Percentiles rank a stretch among this genome's conserved stretches.
Conservation (phyloP, 2,888 invertebrate species). For the Nemapogon koenigi region DNA sequence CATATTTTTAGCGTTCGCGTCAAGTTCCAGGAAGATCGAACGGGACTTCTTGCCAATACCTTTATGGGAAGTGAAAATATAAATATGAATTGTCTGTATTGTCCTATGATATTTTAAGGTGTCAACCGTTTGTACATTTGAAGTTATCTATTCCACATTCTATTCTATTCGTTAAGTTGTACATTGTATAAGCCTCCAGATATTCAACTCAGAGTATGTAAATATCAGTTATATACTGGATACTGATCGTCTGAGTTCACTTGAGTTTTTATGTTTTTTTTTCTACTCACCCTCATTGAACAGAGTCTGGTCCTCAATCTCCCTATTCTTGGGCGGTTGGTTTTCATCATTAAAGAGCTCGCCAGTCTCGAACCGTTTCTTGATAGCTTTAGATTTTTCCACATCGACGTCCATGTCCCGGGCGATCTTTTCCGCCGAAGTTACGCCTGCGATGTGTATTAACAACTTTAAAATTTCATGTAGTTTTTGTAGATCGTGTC, state of each 20-base stretch:
- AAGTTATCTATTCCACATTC: too few relatives aligned
- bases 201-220: too few relatives aligned
- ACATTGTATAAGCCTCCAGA: too few relatives aligned
- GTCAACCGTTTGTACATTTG: too few relatives aligned
- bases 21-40: constrained; percentile 84
- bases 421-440: constrained; percentile 60
- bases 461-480: background rate
- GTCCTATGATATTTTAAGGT: too few relatives aligned
- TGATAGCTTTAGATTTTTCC: constrained; percentile 71
- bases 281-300: constrained; percentile 75
- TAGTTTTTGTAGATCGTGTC: too few relatives aligned
- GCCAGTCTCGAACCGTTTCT: constrained; percentile 83
- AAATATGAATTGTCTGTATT: too few relatives aligned
- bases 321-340: constrained; percentile 52
- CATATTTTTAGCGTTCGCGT: constrained; percentile 73
- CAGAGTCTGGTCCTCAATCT: constrained; percentile 75
- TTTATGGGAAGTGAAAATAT: too few relatives aligned
- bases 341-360: constrained; percentile 72
- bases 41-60: constrained; percentile 88
- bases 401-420: constrained; percentile 54
- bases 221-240: too few relatives aligned
- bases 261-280: too few relatives aligned
- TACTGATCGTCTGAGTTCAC: too few relatives aligned
- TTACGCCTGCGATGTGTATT: constrained; percentile 35
- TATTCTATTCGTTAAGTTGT: too few relatives aligned